Percentiles rank a stretch among this genome's conserved stretches.
These are phyloP conservation scores for Ciona savignyi DNA, from an alignment of 23 tunicate genomes.

Conservation along the genomic window DNA sequence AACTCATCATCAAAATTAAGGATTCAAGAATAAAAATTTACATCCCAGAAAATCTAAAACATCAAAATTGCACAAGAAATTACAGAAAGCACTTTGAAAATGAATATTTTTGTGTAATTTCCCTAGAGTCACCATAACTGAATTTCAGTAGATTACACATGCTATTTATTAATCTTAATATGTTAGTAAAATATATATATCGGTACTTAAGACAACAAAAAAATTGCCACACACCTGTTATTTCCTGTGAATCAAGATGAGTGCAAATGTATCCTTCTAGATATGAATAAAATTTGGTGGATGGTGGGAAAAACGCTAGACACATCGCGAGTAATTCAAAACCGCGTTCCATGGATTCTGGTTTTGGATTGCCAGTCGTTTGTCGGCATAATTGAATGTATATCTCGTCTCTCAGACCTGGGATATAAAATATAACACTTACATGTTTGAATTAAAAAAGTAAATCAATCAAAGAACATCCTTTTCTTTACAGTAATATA, in stretches of 20 bases:
- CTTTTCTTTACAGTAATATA: not conserved
- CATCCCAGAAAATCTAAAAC: too few species aligned
- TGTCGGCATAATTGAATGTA: constrained; percentile 91
- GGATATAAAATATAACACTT: too few species aligned
- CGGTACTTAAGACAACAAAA: not conserved
- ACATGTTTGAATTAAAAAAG: too few species aligned
- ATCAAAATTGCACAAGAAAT: not conserved
- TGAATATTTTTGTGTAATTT: too few species aligned
- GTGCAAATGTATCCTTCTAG: constrained; percentile 81
- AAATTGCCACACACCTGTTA: constrained; percentile 38
- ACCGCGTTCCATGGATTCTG: constrained; percentile 50
- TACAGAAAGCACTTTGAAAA: too few species aligned
- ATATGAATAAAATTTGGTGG: constrained; percentile 75
- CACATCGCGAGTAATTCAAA: constrained; percentile 91
- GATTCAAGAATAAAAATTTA: too few species aligned
- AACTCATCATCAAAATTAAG: too few species aligned
- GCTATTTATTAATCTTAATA: too few species aligned
- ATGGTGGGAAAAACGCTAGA: constrained; percentile 89
- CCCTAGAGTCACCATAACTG: too few species aligned
- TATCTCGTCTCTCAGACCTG: constrained; percentile 87
- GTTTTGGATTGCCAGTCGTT: constrained; percentile 78
- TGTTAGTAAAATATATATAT: too few species aligned
- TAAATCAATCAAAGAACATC: too few species aligned
- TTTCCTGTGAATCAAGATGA: constrained; percentile 51
- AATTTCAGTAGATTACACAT: too few species aligned